Evolutionary conservation across 2,888 invertebrate species (phyloP).

Genomic region (Agonopterix arenella): DNA sequence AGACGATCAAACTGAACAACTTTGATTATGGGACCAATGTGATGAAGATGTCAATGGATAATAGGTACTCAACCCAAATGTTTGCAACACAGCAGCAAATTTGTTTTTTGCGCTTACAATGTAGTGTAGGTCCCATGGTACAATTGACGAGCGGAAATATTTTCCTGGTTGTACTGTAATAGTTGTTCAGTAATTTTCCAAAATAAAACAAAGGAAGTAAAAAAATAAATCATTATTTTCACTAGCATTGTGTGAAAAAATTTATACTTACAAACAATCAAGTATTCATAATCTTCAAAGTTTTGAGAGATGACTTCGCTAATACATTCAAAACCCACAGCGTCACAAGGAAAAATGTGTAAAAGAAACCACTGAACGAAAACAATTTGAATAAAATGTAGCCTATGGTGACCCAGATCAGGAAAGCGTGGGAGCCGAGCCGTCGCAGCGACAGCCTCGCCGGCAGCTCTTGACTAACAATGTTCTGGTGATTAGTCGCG

Average conservation of each 20-base stretch:
- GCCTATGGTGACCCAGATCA: conserved; percentile 72
- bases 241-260: neutral
- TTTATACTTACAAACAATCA: conserved; percentile 1
- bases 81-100: no score
- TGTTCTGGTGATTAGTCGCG: conserved; percentile 69
- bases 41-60: no score
- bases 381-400: conserved; percentile 69
- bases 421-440: conserved; percentile 79
- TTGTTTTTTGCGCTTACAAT: no score
- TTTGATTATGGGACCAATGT: no score
- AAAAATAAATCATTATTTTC: neutral
- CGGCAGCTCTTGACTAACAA: conserved; percentile 76
- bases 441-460: conserved; percentile 82
- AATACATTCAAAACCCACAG: conserved; percentile 69
- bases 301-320: conserved; percentile 61
- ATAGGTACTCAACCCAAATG: no score
- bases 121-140: no score
- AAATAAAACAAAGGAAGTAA: no score
- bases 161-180: no score
- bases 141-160: no score
- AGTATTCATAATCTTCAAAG: conserved; percentile 38
- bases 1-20: no score
- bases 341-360: conserved; percentile 56
- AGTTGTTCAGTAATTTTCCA: no score
- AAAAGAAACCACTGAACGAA: conserved; percentile 70